Base-by-base conservation (phyloP, 2,797 vertebrate species). In the Tragopan temminckii region DNA sequence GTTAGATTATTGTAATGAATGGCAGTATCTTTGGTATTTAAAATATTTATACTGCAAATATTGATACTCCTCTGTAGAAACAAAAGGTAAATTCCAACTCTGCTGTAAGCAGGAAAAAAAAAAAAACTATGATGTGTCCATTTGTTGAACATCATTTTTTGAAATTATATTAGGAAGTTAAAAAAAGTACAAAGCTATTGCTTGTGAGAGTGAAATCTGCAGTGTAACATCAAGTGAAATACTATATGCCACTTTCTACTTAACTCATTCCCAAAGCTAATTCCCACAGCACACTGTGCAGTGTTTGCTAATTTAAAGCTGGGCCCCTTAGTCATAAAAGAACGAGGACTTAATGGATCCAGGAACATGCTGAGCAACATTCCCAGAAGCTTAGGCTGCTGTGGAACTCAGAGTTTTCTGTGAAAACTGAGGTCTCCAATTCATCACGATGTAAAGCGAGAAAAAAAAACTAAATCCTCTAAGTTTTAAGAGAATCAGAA, bases 111-210 rank as follows among this genome's bases (percentile, higher is more conserved):
- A 80, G 13, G 12, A 13, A 72, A 85, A 89, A 31, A 62, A 33
- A 25, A 46, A 40, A 16, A 35, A 46, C 9, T 35, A 31, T 12
- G 63, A 59, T 40, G 21, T 42, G 48, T 42, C 25, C 27, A 75
- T 25, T 40, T 55, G 68, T 21, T 29, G 38, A 13, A 58, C 0
- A 0, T 1, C 4, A 3, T 0, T 36, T 80, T 89, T 38, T 29
- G 0, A 36, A 43, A 70, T 45, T 19, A 7, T 4, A 46, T 57
- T 10, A 50, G 19, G 63, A 40, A 9, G 29, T 23, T 5, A 23
- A 88, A 11, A 19, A 29, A 66, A 11, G 9, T 36, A 71, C 8
- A 58, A 69, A 69, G 8, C 4, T 50, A 3, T 19, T 80, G 9
- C 11, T 29, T 66, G 3, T 66, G 27, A 64, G 13, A 83, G 72